A percentile compares a stretch with the other conserved stretches of the same genome.
These are phyloP conservation scores for Graphium colonna DNA, from an alignment of 2,888 invertebrate species.

Conservation along the genomic window DNA sequence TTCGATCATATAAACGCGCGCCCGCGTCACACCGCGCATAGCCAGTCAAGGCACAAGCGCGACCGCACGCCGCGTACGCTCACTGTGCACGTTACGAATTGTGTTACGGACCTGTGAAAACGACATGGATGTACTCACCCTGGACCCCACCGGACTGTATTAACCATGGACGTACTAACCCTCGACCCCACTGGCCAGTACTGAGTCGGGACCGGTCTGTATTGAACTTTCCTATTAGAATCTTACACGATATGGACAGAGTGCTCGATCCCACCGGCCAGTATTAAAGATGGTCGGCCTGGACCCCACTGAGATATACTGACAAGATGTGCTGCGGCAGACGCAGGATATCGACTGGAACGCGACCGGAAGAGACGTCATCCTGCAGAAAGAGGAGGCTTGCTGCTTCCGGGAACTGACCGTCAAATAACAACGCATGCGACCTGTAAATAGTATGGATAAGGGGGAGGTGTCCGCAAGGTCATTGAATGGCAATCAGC, in stretches of 20 bases:
- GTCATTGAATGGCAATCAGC: slow-evolving; percentile 72
- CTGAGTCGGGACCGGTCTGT: slow-evolving; percentile 45
- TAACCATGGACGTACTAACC: slow-evolving; percentile 59
- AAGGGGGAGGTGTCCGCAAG: slow-evolving; percentile 60
- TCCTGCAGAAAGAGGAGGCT: slow-evolving; percentile 73
- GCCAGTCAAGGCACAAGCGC: slow-evolving; percentile 57
- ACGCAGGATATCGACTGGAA: slow-evolving; percentile 65
- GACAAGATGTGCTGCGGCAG: slow-evolving; percentile 74
- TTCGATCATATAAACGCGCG: slow-evolving; percentile 65
- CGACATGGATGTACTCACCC: slow-evolving; percentile 64
- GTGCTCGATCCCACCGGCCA: slow-evolving; percentile 68
- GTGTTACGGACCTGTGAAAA: slow-evolving; percentile 55
- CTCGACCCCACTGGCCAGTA: slow-evolving; percentile 70
- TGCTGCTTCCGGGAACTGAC: slow-evolving; percentile 34
- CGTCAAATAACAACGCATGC: slow-evolving; percentile 48
- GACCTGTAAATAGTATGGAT: slow-evolving; percentile 64
- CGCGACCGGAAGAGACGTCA: slow-evolving; percentile 68
- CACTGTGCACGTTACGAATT: slow-evolving; percentile 50
- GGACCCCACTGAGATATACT: slow-evolving; percentile 73
- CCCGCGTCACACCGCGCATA: slow-evolving; percentile 56
- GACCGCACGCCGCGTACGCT: slow-evolving; percentile 48
- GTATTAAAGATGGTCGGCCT: slow-evolving; percentile 67
- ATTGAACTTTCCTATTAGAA: slow-evolving; percentile 46
- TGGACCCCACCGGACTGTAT: slow-evolving; percentile 75
- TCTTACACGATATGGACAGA: slow-evolving; percentile 40